Evolutionary conservation across 2,113 vertebrate species (phyloP).

Genomic region (Peromyscus leucopus): DNA sequence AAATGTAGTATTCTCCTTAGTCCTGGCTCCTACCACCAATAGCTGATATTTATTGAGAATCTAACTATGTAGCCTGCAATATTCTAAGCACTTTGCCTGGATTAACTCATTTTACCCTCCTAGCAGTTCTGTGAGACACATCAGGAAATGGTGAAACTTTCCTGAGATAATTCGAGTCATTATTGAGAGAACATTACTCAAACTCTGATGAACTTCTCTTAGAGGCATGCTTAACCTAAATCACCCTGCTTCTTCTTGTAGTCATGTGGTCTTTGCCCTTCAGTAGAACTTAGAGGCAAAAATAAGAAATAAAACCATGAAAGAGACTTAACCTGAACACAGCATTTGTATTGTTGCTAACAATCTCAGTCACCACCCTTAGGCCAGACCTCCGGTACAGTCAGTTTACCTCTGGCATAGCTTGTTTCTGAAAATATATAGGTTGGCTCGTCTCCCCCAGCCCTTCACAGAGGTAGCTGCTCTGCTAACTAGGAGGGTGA

Average conservation of each 20-base stretch:
- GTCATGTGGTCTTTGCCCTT: neutral
- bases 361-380: neutral
- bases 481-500: neutral
- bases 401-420: neutral
- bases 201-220: neutral
- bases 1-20: neutral
- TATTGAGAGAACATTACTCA: neutral
- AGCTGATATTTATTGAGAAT: neutral
- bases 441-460: neutral
- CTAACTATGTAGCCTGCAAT: neutral
- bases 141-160: neutral
- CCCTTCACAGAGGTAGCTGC: too few relatives aligned
- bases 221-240: neutral
- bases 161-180: neutral
- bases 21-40: neutral
- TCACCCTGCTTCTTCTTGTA: neutral
- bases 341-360: neutral
- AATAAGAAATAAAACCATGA: neutral
- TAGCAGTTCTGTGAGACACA: neutral
- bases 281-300: conserved; percentile 5
- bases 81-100: neutral
- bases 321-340: neutral
- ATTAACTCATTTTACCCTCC: conserved; percentile 16
- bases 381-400: neutral
- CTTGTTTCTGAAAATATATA: conserved; percentile 48